Evolutionary conservation across 2,888 invertebrate species (phyloP), one percentile per base, ranked within the genome.

Genomic region (Acanthosepion pharaonis): DNA sequence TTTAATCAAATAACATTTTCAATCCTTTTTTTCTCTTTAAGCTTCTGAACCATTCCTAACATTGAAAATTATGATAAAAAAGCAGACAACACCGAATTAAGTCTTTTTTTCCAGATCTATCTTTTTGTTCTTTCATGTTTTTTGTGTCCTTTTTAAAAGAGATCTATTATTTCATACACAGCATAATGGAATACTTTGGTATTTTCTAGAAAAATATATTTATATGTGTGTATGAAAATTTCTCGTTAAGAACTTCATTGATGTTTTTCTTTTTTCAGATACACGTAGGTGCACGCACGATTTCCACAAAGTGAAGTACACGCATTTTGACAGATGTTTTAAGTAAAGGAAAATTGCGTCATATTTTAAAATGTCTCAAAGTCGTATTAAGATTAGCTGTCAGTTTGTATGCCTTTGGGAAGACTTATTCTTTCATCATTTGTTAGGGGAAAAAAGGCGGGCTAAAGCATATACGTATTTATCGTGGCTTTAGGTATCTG

Each of bases 181-280:
- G n/a, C n/a, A 78, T n/a, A 78, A 78, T 33, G 78, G n/a, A 78
- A 78, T 78, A n/a, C n/a, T 78, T 78, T n/a, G 78, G 33, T n/a
- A 78, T n/a, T 78, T 78, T 78, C 78, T 78, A 78, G 78, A 78
- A 78, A 78, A 78, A 78, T 78, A 78, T 78, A 78, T 78, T 78
- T 78, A 78, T 78, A 78, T 78, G n/a, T 78, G 78, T n/a, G n/a
- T 78, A 78, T n/a, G 78, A 78, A 78, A n/a, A 18, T 11, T 78
- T 78, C n/a, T 33, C 15, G 11, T n/a, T 78, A 33, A 78, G n/a
- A 78, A n/a, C 78, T 78, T 33, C n/a, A n/a, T 78, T 78, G n/a
- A 78, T 78, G n/a, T 78, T 78, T 78, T 78, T 78, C 25, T 8
- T 78, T n/a, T 78, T 78, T n/a, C 28, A n/a, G 28, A 78, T 78